Conservation (phyloP, 2,888 invertebrate genomes). For the Dichetophora obliterata region DNA sequence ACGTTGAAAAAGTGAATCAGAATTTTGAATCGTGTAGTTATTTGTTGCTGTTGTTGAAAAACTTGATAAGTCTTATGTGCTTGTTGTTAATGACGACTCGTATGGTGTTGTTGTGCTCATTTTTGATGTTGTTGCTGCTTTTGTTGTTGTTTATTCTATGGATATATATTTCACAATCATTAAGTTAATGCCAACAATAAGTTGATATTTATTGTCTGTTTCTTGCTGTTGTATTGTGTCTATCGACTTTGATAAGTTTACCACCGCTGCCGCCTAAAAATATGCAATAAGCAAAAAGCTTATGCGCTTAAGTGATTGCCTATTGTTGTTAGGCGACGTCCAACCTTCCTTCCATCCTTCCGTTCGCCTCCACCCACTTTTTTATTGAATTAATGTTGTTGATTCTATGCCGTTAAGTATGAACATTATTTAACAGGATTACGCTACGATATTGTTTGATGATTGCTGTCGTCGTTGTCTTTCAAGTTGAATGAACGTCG, state of each 20-base stretch:
- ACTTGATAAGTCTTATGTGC: background rate
- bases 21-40: no score
- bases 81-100: background rate
- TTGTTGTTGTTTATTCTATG: background rate
- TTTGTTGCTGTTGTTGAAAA: background rate
- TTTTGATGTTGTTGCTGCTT: background rate
- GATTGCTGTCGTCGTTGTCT: no score
- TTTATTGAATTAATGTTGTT: background rate
- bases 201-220: background rate
- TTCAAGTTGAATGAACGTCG: no score
- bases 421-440: no score
- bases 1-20: no score
- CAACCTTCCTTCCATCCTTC: no score
- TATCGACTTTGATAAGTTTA: no score
- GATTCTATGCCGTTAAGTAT: no score
- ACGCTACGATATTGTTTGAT: no score
- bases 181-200: conserved; percentile 17
- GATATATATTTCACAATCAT: background rate
- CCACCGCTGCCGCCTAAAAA: background rate
- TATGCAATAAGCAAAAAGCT: conserved; percentile 11
- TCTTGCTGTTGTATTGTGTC: no score
- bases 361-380: no score
- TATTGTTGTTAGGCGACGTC: background rate
- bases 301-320: conserved; percentile 13
- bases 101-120: background rate